phyloP scores from a whole-genome alignment of 2,888 invertebrate genomes.

The Acholoe squamosa region DNA sequence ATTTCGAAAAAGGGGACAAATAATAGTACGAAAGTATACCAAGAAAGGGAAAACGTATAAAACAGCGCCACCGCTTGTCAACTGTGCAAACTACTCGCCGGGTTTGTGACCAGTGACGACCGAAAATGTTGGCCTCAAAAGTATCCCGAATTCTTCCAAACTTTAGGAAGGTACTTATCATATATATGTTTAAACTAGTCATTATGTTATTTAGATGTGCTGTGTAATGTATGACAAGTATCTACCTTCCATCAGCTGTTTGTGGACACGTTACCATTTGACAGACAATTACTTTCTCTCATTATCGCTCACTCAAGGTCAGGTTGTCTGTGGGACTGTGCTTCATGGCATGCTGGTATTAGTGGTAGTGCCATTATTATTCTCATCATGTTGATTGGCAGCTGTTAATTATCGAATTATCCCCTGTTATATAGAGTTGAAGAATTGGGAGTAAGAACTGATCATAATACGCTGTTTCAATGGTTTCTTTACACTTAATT shows the following conservation, averaged over 20 bases:
- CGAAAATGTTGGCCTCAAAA: slow-evolving; percentile 28
- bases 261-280: background rate
- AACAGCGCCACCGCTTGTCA: background rate
- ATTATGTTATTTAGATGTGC: too few relatives aligned
- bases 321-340: too few relatives aligned
- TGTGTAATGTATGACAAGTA: background rate
- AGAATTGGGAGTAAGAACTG: too few relatives aligned
- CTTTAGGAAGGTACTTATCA: background rate
- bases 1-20: background rate
- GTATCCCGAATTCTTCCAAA: background rate
- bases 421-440: too few relatives aligned
- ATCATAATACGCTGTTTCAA: too few relatives aligned
- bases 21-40: background rate
- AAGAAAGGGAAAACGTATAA: background rate
- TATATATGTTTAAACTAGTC: too few relatives aligned
- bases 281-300: background rate
- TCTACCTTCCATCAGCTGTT: background rate
- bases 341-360: too few relatives aligned
- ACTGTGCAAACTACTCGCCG: background rate
- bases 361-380: too few relatives aligned
- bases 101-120: background rate
- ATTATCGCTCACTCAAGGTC: slow-evolving; percentile 25
- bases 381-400: too few relatives aligned
- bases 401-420: too few relatives aligned
- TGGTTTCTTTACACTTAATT: too few relatives aligned